Percentiles rank a stretch among this genome's conserved stretches.
Conservation (phyloP, 2,113 vertebrate species). For the Myanophis thanlyinensis region DNA sequence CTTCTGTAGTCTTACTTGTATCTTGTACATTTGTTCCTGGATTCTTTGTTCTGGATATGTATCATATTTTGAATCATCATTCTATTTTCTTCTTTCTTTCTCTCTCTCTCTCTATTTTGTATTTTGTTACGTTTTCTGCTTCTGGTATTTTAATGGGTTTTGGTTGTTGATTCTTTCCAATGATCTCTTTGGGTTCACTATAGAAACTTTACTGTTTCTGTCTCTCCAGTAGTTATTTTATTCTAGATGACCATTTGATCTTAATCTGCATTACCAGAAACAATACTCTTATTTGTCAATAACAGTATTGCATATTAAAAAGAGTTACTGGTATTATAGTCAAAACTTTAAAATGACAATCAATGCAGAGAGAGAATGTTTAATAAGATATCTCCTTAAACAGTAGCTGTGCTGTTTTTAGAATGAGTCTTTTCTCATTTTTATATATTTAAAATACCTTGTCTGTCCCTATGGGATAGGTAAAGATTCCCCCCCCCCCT, state of each 20-base stretch:
- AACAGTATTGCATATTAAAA: not conserved
- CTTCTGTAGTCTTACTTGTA: not conserved
- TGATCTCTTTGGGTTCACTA: not conserved
- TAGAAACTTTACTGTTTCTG: not conserved
- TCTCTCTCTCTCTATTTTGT: not conserved
- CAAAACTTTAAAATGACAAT: not conserved
- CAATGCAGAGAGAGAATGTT: not conserved
- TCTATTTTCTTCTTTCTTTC: not conserved
- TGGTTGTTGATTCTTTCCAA: not conserved
- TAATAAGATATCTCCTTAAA: not conserved
- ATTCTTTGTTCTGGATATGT: not conserved
- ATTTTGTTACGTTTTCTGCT: not conserved
- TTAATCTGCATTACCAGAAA: not conserved
- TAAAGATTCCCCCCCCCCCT: not conserved
- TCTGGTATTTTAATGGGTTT: not conserved
- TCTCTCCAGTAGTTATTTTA: not conserved
- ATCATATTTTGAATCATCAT: not conserved
- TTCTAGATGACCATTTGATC: not conserved
- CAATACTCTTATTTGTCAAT: not conserved
- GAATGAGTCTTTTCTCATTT: not conserved
- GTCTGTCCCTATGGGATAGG: not conserved
- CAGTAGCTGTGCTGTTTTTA: not conserved
- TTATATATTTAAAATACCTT: not conserved
- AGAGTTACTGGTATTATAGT: not conserved
- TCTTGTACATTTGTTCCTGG: not conserved